phyloP scores from a whole-genome alignment of 1,140 invertebrate species.

The Drosophila rufa region DNA sequence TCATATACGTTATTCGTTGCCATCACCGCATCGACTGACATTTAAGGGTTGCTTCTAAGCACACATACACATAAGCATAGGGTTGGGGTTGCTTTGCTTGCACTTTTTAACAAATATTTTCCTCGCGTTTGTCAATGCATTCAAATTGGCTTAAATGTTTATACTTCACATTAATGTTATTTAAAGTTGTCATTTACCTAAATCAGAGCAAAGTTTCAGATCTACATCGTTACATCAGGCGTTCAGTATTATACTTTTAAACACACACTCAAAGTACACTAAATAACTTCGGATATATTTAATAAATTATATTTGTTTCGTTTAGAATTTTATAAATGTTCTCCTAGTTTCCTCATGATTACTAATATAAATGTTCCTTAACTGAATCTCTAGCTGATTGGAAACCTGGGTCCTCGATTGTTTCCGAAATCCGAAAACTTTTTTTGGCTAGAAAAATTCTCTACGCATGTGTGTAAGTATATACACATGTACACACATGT shows the following conservation, averaged over 20 bases:
- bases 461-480: conserved; percentile 41
- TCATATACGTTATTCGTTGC: conserved; percentile 34
- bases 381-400: conserved; percentile 5
- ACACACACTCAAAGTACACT: neutral
- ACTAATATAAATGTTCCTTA: neutral
- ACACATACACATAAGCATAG: conserved; percentile 10
- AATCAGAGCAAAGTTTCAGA: neutral
- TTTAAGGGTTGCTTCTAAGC: conserved; percentile 45
- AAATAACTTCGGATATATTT: neutral
- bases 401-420: conserved; percentile 1
- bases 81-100: conserved; percentile 37
- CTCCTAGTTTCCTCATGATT: neutral
- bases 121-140: conserved; percentile 5
- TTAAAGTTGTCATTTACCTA: conserved; percentile 15
- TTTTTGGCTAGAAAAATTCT: conserved; percentile 41
- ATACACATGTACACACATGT: conserved; percentile 41
- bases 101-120: conserved; percentile 22
- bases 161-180: neutral
- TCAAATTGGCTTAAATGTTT: conserved; percentile 10
- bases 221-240: conserved; percentile 9
- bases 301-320: neutral
- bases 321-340: neutral
- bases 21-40: conserved; percentile 23
- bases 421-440: conserved; percentile 35
- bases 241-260: neutral